phyloP scores from a whole-genome alignment of 2,888 invertebrate genomes.

The Eristalinus aeneus region DNA sequence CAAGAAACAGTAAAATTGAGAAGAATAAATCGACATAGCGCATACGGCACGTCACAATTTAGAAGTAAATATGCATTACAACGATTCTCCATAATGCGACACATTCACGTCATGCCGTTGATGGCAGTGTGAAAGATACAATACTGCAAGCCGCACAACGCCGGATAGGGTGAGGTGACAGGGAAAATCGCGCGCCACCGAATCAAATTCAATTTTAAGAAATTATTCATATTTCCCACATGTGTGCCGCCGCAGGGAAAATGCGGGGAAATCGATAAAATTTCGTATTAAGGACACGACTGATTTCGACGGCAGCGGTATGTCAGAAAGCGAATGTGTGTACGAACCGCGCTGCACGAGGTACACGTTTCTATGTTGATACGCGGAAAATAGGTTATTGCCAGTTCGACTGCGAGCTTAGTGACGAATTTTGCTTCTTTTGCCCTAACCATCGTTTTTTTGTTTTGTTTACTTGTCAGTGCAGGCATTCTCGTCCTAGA shows the following conservation, averaged over 20 bases:
- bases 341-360: neutral
- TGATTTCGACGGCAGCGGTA: slow-evolving; percentile 50
- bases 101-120: slow-evolving; percentile 34
- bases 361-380: neutral
- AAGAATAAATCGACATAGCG: slow-evolving; percentile 8
- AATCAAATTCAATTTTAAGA: slow-evolving; percentile 67
- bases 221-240: slow-evolving; percentile 64
- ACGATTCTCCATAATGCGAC: slow-evolving; percentile 43
- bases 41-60: slow-evolving; percentile 15
- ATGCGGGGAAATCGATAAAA: slow-evolving; percentile 57
- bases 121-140: slow-evolving; percentile 17
- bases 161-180: neutral
- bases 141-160: slow-evolving; percentile 36
- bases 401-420: slow-evolving; percentile 53
- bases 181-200: slow-evolving; percentile 37
- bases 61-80: slow-evolving; percentile 49
- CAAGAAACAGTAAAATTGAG: slow-evolving; percentile 13
- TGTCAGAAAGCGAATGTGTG: slow-evolving; percentile 32
- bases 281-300: slow-evolving; percentile 64
- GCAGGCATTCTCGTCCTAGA: slow-evolving; percentile 23
- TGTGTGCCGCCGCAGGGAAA: slow-evolving; percentile 40
- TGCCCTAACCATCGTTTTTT: neutral
- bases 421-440: slow-evolving; percentile 4
- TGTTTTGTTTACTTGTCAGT: slow-evolving; percentile 19
- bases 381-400: slow-evolving; percentile 60